Conservation (phyloP, 2,888 invertebrate species). For the Sturmia bella region DNA sequence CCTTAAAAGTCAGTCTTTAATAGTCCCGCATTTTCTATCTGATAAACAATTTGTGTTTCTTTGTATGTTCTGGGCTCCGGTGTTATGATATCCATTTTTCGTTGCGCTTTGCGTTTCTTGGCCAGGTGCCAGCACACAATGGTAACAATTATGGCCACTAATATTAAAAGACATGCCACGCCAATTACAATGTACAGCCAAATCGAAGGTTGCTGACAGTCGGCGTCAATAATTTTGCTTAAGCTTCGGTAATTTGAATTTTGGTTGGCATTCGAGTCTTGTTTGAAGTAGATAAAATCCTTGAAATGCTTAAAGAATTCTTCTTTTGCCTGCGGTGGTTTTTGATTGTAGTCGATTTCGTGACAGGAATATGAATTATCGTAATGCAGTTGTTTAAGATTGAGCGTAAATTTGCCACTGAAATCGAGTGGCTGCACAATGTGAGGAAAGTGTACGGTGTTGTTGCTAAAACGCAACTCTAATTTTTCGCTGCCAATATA, state of each 20-base stretch:
- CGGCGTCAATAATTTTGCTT: slow-evolving; percentile 75
- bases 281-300: slow-evolving; percentile 71
- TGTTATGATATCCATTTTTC: slow-evolving; percentile 86
- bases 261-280: slow-evolving; percentile 26
- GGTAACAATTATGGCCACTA: slow-evolving; percentile 81
- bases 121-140: slow-evolving; percentile 82
- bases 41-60: slow-evolving; percentile 93
- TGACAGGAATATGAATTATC: slow-evolving; percentile 77
- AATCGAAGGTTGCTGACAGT: slow-evolving; percentile 77
- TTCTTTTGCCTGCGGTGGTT: slow-evolving; percentile 75
- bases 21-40: slow-evolving; percentile 91
- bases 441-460: slow-evolving; percentile 74
- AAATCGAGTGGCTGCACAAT: slow-evolving; percentile 75
- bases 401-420: slow-evolving; percentile 77
- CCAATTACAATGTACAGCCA: slow-evolving; percentile 82
- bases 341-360: slow-evolving; percentile 73
- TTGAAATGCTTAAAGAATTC: slow-evolving; percentile 75
- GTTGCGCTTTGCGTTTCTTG: slow-evolving; percentile 84
- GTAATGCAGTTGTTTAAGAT: slow-evolving; percentile 77
- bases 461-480: slow-evolving; percentile 80
- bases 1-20: slow-evolving; percentile 88
- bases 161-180: slow-evolving; percentile 82
- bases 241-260: slow-evolving; percentile 74
- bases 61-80: slow-evolving; percentile 91
- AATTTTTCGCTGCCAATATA: slow-evolving; percentile 78